phyloP scores from a whole-genome alignment of 1,140 invertebrate species.

The Bombus pyrosoma region DNA sequence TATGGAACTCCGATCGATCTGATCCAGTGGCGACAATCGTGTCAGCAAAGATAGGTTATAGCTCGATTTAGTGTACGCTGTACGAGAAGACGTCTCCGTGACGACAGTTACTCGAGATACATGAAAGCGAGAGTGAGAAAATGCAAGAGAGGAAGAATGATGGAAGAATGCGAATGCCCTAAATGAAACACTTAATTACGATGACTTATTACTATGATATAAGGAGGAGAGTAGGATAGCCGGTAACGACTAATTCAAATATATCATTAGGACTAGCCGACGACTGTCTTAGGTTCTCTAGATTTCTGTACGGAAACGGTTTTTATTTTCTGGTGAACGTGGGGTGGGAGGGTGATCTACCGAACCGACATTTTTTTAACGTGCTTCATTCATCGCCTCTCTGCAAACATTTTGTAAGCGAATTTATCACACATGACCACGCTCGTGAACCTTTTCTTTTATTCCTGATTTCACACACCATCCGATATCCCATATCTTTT shows the following conservation, averaged over 20 bases:
- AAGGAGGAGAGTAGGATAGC: constrained; percentile 59
- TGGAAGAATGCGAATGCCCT: constrained; percentile 37
- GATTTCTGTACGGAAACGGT: constrained; percentile 51
- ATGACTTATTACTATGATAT: constrained; percentile 70
- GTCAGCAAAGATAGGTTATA: constrained; percentile 68
- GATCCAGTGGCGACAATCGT: constrained; percentile 71
- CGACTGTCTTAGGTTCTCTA: constrained; percentile 73
- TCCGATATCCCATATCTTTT: not conserved
- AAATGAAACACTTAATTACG: constrained; percentile 71
- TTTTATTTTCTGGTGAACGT: constrained; percentile 39
- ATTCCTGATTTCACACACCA: constrained; percentile 8
- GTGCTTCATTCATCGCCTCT: constrained; percentile 42
- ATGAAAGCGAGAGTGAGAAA: constrained; percentile 4
- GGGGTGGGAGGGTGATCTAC: constrained; percentile 16
- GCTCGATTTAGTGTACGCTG: constrained; percentile 72
- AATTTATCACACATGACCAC: not conserved
- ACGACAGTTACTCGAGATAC: constrained; percentile 68
- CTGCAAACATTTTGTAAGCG: constrained; percentile 37
- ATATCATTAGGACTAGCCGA: constrained; percentile 80
- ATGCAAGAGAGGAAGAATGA: not conserved
- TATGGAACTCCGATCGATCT: constrained; percentile 28
- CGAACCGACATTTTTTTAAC: not conserved
- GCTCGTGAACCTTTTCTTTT: constrained; percentile 24
- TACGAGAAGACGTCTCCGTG: constrained; percentile 69
- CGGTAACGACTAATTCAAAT: constrained; percentile 78